Evolutionary conservation across 2,113 vertebrate species (phyloP).

Genomic region (Cryptomyrus ogoouensis): DNA sequence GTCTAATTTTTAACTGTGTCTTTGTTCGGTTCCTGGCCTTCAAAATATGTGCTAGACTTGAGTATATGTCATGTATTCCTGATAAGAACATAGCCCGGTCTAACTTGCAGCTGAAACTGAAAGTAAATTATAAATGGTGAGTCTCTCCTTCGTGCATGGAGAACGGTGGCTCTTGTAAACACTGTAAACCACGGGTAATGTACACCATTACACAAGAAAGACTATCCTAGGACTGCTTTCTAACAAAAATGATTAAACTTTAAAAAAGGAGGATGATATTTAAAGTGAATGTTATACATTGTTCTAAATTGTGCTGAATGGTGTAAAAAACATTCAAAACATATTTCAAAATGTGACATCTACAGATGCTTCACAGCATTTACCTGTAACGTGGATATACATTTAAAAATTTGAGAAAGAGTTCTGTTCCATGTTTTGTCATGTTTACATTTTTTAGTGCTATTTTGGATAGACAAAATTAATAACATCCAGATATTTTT

Average conservation of each 20-base stretch:
- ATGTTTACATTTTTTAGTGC: not conserved
- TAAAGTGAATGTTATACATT: not conserved
- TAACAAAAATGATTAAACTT: not conserved
- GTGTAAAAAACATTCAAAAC: not conserved
- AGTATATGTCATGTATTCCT: constrained; percentile 20
- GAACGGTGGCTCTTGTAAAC: not conserved
- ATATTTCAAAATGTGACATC: not conserved
- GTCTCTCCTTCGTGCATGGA: not conserved
- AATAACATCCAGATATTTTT: not conserved
- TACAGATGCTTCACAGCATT: not conserved
- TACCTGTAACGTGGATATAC: not conserved
- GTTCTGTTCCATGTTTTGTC: not conserved
- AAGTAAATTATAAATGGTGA: constrained; percentile 14
- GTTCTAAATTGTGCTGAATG: not conserved
- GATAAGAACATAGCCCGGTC: constrained; percentile 5
- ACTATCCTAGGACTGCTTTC: not conserved
- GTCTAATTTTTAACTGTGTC: not conserved
- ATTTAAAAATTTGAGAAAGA: not conserved
- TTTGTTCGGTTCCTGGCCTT: not conserved
- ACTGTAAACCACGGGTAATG: not conserved
- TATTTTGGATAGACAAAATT: not conserved
- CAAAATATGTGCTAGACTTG: not conserved
- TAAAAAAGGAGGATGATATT: not conserved
- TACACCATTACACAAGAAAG: not conserved
- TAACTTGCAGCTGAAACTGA: constrained; percentile 6